Evolutionary conservation across 1,140 invertebrate genomes (phyloP), one percentile per base, ranked within the genome.

Genomic region (Pachyrhynchus sulphureomaculatus): DNA sequence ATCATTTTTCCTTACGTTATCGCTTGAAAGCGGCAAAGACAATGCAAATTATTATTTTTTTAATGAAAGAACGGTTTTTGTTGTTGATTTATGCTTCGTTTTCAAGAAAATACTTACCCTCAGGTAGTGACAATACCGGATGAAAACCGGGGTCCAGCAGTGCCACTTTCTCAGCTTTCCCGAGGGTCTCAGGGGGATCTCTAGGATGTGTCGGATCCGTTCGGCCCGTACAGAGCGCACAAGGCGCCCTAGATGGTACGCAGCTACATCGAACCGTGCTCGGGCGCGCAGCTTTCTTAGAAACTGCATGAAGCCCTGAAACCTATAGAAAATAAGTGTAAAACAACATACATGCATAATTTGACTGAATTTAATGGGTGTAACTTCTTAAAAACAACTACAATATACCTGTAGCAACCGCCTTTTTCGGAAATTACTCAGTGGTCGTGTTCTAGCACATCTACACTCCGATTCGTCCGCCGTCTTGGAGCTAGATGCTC

Each of bases 91-190:
- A n/a, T n/a, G n/a, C n/a, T n/a, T n/a, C n/a, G n/a, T n/a, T n/a
- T n/a, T n/a, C n/a, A n/a, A n/a, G n/a, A 18, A 49, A 23, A 56
- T 36, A 32, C 17, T 61, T 13, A 87, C 88, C 88, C 75, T 87
- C 83, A 47, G 84, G 77, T 67, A 92, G 86, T 62, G 92, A 95
- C 41, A 96, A 82, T 56, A 94, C 90, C 8, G 92, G 89, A 83
- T 96, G 94, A 79, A 86, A 95, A 56, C 84, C 82, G 41, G 91
- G 83, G 80, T 95, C 92, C 21, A 93, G 80, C n/a, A 88, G 73
- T 6, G 91, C 88, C 20, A 93, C 78, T 55, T 89, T 81, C 71
- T 92, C 88, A 18, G 81, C 75, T 18, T 85, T 75, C 62, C 88
- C 85, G 69, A 88, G 79, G 36, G 82, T 81, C 63, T 89, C 85